Base-by-base conservation (phyloP, 2,888 invertebrate genomes). In the Eupithecia tripunctaria region DNA sequence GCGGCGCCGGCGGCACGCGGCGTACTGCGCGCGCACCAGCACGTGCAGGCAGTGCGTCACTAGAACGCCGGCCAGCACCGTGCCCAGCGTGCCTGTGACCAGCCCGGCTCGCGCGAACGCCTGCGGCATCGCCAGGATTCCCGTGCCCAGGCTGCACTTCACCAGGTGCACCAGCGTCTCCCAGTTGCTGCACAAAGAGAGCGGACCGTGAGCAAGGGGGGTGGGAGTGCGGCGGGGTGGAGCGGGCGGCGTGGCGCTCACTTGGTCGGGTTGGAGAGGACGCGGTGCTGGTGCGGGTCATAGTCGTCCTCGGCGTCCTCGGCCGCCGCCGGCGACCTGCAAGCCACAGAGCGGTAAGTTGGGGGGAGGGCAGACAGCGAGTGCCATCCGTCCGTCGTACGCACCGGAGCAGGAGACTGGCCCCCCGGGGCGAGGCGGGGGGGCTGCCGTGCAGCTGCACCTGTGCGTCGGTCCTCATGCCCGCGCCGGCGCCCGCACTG, bases 141-240 rank as follows among this genome's bases (percentile, higher is more conserved):
- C 99, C 0, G 99, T 99, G 1, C 99, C 99, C 73, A 99, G 94
- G 85, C 98, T 97, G 79, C 98, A 98, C 88, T 99, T 99, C 69
- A 99, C 93, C 82, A 99, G 92, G 86, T 98, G 98, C 80, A 98
- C 96, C 80, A 98, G 91, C 0, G 98, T 97, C 88, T 98, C 97
- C 76, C 95, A 88, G 89, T 97, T 97, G 80, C 98, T 98, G 92
- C 64, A 38, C 51, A 65, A 12, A 66, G 94, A 43, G 2, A 43
- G n/a, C 1, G 7, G n/a, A 15, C 8, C 8, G n/a, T 18, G 79
- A 38, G 71, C 64, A 72, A 43, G 43, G 15, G 62, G 14, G n/a
- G 4, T 21, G 47, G 12, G 10, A 3, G 62, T 1, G n/a, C n/a
- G 29, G 62, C 7, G 60, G 15, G 7, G 15, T 1, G 60, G 2